Evolutionary conservation across 2,113 vertebrate species (phyloP), one percentile per base, ranked within the genome.

Genomic region (Carassius gibelio): DNA sequence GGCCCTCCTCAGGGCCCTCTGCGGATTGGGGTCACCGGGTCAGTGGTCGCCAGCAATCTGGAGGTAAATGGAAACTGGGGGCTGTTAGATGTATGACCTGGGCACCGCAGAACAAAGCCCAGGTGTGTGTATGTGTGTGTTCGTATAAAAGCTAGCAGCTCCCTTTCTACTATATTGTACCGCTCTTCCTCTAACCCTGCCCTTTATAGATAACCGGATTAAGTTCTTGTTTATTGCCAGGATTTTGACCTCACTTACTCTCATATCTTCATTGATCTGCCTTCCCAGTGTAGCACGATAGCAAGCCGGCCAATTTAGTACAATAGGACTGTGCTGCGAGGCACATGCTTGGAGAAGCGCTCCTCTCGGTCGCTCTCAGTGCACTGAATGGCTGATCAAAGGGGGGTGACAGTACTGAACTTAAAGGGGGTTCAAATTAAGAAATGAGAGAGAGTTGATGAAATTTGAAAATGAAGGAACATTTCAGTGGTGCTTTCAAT

Each of bases 1-100:
- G 88, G 85, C 89, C 80, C 84, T 91, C 86, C 91, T 86, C 87
- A 85, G 89, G 91, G 82, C 92, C 91, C 92, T 90, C 91, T 92
- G 93, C 89, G 93, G 91, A 94, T 93, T 93, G 93, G 91, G 93
- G 89, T 93, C 91, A 15, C 92, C 76, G 92, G 93, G 93, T 93
- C 93, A 91, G 48, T 88, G 91, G 92, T 93, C 91, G 88, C 93
- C 92, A 89, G 90, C 90, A 93, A 91, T 94, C 92, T 91, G 89
- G 91, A 93, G 71, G 93, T 93, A 95, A 94, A 95, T 94, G 93
- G 92, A 94, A 90, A 91, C 91, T 89, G 91, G 91, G 91, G 89
- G 90, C 90, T 89, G 89, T 87, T 68, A 93, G 92, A 93, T 92
- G 94, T 92, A 93, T 81, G 87, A 88, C 91, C 90, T 26, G 90